These are phyloP conservation scores for Phaethornis superciliosus DNA, from an alignment of 2,113 vertebrate species.

Conservation along the genomic window DNA sequence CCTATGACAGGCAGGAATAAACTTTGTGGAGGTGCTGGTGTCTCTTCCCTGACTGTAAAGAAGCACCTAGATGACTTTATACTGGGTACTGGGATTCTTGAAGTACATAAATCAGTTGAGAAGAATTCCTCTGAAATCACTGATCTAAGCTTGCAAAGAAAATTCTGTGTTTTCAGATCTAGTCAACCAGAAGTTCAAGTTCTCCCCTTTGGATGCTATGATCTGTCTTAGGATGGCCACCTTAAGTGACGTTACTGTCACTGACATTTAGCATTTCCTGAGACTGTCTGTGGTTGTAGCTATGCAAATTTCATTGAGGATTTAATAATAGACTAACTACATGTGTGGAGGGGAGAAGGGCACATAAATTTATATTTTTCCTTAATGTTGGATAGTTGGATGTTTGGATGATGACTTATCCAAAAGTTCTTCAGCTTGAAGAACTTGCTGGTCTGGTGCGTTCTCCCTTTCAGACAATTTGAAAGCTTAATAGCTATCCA, in stretches of 20 bases:
- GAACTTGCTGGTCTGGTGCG: background rate
- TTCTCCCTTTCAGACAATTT: background rate
- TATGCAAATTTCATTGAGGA: constrained; percentile 36
- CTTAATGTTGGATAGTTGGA: background rate
- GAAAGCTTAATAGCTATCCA: background rate
- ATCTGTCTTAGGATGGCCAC: background rate
- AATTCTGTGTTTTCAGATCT: background rate
- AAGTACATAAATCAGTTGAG: background rate
- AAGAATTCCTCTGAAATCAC: background rate
- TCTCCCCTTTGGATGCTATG: background rate
- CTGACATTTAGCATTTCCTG: constrained; percentile 21
- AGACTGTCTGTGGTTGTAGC: background rate
- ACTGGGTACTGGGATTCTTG: background rate
- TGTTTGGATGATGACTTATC: background rate
- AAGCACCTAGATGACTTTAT: background rate
- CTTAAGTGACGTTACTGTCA: background rate
- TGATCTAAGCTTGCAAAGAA: background rate
- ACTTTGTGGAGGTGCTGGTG: background rate
- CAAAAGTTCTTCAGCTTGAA: background rate
- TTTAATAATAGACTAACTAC: constrained; percentile 32
- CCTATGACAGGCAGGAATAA: background rate
- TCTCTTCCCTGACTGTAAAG: background rate
- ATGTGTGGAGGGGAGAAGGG: background rate
- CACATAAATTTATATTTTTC: background rate
- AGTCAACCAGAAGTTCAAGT: background rate